Conservation (phyloP, 1,140 invertebrate species). For the Drosophila repletoides region DNA sequence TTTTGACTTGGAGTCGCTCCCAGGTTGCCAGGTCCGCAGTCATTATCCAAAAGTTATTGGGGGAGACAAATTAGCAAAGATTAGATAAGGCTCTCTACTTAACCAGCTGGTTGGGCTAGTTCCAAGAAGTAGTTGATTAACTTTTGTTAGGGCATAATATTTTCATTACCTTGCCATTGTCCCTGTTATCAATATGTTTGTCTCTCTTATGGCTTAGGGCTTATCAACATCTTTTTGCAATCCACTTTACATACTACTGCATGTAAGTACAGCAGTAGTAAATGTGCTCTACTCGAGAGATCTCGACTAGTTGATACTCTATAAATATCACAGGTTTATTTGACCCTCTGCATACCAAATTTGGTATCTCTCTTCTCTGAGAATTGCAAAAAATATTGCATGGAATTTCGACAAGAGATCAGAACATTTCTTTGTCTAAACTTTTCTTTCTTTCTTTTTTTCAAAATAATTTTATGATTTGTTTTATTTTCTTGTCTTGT, state of each 20-base stretch:
- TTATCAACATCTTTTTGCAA: constrained; percentile 39
- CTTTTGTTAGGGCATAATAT: constrained; percentile 50
- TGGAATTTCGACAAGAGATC: neutral
- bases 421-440: neutral
- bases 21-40: too few species aligned
- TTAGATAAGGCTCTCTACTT: constrained; percentile 21
- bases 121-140: constrained; percentile 9
- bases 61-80: constrained; percentile 47
- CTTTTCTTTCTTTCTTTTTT: too few species aligned
- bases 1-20: constrained; percentile 47
- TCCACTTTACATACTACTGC: neutral
- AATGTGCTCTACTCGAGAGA: too few species aligned
- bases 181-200: constrained; percentile 33
- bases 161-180: neutral
- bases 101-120: neutral
- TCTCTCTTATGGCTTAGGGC: neutral
- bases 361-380: too few species aligned
- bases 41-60: neutral
- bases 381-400: too few species aligned
- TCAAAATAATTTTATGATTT: constrained; percentile 1
- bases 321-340: too few species aligned
- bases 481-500: neutral
- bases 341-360: too few species aligned
- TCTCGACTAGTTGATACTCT: too few species aligned
- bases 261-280: too few species aligned